Evolutionary conservation across 2,797 vertebrate genomes (phyloP).

Genomic region (Cetoscarus ocellatus): DNA sequence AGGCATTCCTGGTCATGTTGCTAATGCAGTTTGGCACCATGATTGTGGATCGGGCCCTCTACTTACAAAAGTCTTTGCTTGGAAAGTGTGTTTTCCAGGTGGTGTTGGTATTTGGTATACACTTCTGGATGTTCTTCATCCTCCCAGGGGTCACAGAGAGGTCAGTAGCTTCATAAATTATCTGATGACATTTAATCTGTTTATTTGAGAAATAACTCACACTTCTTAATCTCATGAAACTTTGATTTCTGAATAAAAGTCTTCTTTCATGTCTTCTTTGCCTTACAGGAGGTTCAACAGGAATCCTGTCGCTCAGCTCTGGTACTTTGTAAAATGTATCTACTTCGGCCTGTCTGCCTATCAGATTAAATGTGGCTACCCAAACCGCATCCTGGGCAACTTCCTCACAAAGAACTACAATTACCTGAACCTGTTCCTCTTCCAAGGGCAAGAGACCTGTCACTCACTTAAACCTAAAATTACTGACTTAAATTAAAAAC

Average conservation of each 20-base stretch:
- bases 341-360: constrained; percentile 85
- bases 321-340: constrained; percentile 85
- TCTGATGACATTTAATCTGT: neutral
- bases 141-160: constrained; percentile 87
- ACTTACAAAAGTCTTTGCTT: constrained; percentile 85
- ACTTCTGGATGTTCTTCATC: constrained; percentile 90
- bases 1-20: constrained; percentile 86
- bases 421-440: constrained; percentile 84
- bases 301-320: constrained; percentile 81
- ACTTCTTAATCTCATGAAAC: neutral
- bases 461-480: no score
- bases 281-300: constrained; percentile 82
- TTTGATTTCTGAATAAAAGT: neutral
- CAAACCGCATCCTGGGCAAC: constrained; percentile 81
- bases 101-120: constrained; percentile 85
- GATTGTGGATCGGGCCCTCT: constrained; percentile 86
- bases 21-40: constrained; percentile 87
- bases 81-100: constrained; percentile 88
- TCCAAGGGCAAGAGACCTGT: constrained; percentile 61
- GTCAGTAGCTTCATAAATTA: constrained; percentile 42
- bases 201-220: neutral
- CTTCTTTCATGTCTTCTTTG: constrained; percentile 8
- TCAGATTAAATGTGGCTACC: constrained; percentile 84
- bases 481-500: no score
- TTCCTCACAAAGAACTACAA: constrained; percentile 86